phyloP scores from a whole-genome alignment of 2,113 vertebrate genomes.

The Girardinichthys multiradiatus region DNA sequence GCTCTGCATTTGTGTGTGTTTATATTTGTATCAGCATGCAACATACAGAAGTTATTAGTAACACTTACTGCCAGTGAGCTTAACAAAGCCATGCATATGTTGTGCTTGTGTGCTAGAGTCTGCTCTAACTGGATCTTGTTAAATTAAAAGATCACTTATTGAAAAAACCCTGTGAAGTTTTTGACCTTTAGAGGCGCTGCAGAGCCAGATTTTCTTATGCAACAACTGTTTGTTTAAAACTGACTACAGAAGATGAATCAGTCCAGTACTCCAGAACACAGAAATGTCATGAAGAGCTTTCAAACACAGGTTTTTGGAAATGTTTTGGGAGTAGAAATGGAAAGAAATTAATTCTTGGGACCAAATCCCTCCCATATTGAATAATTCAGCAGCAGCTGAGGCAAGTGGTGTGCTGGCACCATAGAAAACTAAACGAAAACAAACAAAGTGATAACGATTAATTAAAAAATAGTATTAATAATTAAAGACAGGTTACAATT shows the following conservation, averaged over 20 bases:
- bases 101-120: constrained; percentile 12
- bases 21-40: background rate
- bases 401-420: too few species aligned
- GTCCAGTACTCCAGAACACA: background rate
- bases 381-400: too few species aligned
- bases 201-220: background rate
- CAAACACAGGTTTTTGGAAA: too few species aligned
- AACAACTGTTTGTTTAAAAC: background rate
- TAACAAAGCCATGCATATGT: constrained; percentile 63
- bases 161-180: constrained; percentile 12
- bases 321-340: too few species aligned
- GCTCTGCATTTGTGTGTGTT: constrained; percentile 1
- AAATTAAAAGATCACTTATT: background rate
- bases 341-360: too few species aligned
- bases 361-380: too few species aligned
- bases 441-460: too few species aligned
- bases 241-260: background rate
- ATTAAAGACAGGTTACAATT: too few species aligned
- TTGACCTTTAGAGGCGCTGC: constrained; percentile 10
- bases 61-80: constrained; percentile 13
- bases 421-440: too few species aligned
- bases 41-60: constrained; percentile 23
- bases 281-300: background rate
- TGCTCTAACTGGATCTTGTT: background rate
- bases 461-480: too few species aligned